phyloP scores from a whole-genome alignment of 2,888 invertebrate species.

The Colletes collaris region DNA sequence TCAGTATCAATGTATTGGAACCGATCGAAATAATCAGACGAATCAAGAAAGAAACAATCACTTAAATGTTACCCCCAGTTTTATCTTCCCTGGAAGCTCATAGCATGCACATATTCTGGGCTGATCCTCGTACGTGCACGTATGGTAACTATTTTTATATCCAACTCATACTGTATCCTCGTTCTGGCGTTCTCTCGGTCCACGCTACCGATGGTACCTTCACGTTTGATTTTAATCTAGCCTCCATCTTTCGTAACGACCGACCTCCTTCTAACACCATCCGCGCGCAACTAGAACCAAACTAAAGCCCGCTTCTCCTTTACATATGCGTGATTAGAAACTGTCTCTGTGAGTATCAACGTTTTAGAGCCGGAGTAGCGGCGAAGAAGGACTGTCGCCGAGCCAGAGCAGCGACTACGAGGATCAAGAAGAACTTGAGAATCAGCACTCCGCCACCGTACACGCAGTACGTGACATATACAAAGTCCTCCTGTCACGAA shows the following conservation, averaged over 20 bases:
- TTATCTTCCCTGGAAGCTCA: slow-evolving; percentile 27
- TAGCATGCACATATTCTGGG: slow-evolving; percentile 58
- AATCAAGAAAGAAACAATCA: slow-evolving; percentile 21
- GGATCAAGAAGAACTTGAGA: slow-evolving; percentile 87
- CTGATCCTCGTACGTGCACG: slow-evolving; percentile 62
- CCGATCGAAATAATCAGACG: not conserved
- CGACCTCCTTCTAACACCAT: slow-evolving; percentile 51
- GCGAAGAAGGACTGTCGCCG: slow-evolving; percentile 86
- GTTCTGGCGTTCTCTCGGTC: slow-evolving; percentile 36
- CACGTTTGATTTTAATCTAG: slow-evolving; percentile 44
- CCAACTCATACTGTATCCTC: slow-evolving; percentile 33
- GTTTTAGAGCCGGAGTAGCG: slow-evolving; percentile 84
- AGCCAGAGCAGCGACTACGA: slow-evolving; percentile 89
- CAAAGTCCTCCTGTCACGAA: slow-evolving; percentile 56
- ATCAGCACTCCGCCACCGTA: slow-evolving; percentile 86
- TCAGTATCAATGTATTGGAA: not conserved
- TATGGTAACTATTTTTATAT: slow-evolving; percentile 54
- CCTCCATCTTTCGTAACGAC: slow-evolving; percentile 41
- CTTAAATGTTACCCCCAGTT: slow-evolving; percentile 17
- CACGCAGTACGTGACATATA: slow-evolving; percentile 86
- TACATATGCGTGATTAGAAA: slow-evolving; percentile 65
- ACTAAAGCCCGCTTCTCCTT: slow-evolving; percentile 59
- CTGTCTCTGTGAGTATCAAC: slow-evolving; percentile 74
- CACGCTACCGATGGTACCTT: slow-evolving; percentile 41
- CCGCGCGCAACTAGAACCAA: slow-evolving; percentile 49